These are phyloP conservation scores for Megaceryle alcyon DNA, from an alignment of 2,797 vertebrate species.

Conservation along the genomic window DNA sequence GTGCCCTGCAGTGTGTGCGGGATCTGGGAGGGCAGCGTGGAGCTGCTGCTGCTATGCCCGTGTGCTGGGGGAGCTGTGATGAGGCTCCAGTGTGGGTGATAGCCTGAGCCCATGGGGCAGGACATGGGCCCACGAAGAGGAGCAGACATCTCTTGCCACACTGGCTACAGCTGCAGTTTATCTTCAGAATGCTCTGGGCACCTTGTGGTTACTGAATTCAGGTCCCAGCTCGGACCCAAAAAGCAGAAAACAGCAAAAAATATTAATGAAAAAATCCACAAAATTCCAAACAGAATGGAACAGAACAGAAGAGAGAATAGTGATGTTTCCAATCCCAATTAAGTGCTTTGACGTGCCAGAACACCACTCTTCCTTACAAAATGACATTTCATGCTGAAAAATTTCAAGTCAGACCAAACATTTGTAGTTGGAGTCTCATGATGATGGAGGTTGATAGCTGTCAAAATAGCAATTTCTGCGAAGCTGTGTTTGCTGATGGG, in stretches of 20 bases:
- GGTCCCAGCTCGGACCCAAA: neutral
- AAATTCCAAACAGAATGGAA: neutral
- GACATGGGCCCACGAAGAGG: neutral
- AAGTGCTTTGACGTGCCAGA: neutral
- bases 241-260: neutral
- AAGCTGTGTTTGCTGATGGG: neutral
- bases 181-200: neutral
- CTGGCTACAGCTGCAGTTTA: neutral
- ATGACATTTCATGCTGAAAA: slow-evolving; percentile 4
- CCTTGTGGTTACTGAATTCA: neutral
- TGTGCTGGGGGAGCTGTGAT: fast-evolving
- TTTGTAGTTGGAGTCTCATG: neutral
- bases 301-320: neutral
- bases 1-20: neutral
- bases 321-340: neutral
- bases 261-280: neutral
- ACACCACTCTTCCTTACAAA: neutral
- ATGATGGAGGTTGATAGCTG: slow-evolving; percentile 7
- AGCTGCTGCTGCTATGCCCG: fast-evolving
- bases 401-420: slow-evolving; percentile 42
- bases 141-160: neutral
- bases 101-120: fast-evolving
- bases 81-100: neutral
- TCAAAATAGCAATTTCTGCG: neutral
- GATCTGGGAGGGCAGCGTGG: neutral